Percentiles rank a stretch among this genome's conserved stretches.
Conservation (phyloP, 1,140 invertebrate genomes). For the Bursaphelenchus mucronatus region DNA sequence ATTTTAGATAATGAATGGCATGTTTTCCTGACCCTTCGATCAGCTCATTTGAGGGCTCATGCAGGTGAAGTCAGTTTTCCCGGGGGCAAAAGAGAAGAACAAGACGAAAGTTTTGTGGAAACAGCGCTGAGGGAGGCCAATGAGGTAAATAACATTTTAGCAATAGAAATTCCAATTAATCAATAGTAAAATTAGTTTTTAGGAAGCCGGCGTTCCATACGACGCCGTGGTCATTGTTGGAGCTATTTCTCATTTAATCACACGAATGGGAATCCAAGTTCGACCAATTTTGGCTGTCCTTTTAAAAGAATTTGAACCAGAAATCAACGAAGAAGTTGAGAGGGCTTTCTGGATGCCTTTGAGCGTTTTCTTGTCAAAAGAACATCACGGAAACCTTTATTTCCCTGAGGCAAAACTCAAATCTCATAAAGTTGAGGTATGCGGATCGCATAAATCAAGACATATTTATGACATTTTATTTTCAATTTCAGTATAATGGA, state of each 20-base stretch:
- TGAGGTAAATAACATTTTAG: constrained; percentile 12
- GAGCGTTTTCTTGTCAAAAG: constrained; percentile 9
- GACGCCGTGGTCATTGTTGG: constrained; percentile 15
- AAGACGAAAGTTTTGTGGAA: constrained; percentile 13
- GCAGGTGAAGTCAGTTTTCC: constrained; percentile 17
- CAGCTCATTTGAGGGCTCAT: constrained; percentile 1
- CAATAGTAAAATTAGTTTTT: background rate
- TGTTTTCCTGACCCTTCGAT: constrained; percentile 10
- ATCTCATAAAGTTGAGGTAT: background rate
- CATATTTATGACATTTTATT: constrained; percentile 5
- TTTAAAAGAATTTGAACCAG: background rate
- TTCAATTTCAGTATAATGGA: constrained; percentile 5
- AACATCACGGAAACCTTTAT: background rate
- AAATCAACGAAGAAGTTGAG: constrained; percentile 18
- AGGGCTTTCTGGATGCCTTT: constrained; percentile 16
- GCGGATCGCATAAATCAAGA: background rate
- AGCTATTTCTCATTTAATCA: constrained; percentile 10
- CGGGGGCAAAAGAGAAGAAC: constrained; percentile 19
- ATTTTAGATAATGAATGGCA: constrained; percentile 14
- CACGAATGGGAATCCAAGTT: constrained; percentile 3
- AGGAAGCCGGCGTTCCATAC: constrained; percentile 20
- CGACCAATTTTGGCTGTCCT: constrained; percentile 15
- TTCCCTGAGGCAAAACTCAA: no score
- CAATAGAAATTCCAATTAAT: background rate
- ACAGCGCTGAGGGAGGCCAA: constrained; percentile 22